phyloP scores from a whole-genome alignment of 2,113 vertebrate genomes.

The Todiramphus saurophagus region DNA sequence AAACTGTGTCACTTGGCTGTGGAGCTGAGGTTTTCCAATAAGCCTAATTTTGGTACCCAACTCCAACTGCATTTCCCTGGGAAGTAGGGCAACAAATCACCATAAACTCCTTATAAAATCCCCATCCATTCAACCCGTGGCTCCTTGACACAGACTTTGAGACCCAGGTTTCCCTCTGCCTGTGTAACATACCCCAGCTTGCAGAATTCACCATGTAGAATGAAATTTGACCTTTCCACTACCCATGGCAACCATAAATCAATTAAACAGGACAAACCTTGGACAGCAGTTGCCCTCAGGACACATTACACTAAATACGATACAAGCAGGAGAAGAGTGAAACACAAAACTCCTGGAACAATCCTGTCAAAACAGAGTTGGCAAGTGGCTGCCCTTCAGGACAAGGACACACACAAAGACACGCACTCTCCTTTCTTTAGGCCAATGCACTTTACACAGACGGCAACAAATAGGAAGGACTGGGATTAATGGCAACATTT shows the following conservation, averaged over 20 bases:
- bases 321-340: slow-evolving; percentile 5
- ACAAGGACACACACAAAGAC: neutral
- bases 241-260: neutral
- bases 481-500: neutral
- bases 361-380: neutral
- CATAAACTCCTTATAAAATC: neutral
- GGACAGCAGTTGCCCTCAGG: neutral
- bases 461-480: neutral
- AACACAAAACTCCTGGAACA: slow-evolving; percentile 16
- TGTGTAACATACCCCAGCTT: neutral
- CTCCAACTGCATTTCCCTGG: neutral
- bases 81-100: neutral
- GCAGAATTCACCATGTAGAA: neutral
- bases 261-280: slow-evolving; percentile 6
- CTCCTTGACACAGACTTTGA: neutral
- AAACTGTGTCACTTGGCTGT: neutral
- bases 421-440: rapidly evolving
- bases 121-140: neutral
- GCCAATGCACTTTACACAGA: neutral
- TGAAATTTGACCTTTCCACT: neutral
- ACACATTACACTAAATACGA: neutral
- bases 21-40: neutral
- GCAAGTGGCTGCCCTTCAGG: neutral
- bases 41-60: neutral
- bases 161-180: neutral